Conservation (phyloP, 2,888 invertebrate species). For the Acanthosepion esculentum region DNA sequence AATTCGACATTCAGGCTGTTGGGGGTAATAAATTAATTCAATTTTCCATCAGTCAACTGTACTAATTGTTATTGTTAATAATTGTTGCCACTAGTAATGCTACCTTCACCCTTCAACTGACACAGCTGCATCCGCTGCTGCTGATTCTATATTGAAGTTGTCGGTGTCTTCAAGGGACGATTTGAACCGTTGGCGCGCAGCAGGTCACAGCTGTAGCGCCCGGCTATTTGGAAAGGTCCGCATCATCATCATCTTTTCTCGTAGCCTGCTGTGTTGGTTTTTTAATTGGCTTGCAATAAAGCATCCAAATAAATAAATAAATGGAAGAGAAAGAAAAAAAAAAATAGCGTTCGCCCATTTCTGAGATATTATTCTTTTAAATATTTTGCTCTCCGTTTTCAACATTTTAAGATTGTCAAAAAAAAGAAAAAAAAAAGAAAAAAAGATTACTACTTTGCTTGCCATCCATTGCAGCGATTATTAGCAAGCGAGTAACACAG, state of each 20-base stretch:
- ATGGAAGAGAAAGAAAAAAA: neutral
- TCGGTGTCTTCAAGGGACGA: neutral
- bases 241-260: neutral
- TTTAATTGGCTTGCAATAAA: neutral
- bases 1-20: neutral
- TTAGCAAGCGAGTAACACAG: neutral
- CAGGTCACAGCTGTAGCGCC: neutral
- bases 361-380: neutral
- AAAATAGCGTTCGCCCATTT: neutral
- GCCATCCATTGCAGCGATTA: no score
- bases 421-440: no score
- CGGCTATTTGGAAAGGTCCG: neutral
- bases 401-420: no score
- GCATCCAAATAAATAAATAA: neutral
- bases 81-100: constrained; percentile 1
- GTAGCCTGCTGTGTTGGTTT: neutral
- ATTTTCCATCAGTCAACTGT: neutral
- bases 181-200: neutral
- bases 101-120: neutral
- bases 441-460: no score
- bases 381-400: neutral
- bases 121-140: neutral
- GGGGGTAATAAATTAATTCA: constrained; percentile 20
- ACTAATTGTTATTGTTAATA: constrained; percentile 33
- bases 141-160: neutral